These are phyloP conservation scores for Drosophila persimilis DNA, from an alignment of 1,140 invertebrate species.

Conservation along the genomic window DNA sequence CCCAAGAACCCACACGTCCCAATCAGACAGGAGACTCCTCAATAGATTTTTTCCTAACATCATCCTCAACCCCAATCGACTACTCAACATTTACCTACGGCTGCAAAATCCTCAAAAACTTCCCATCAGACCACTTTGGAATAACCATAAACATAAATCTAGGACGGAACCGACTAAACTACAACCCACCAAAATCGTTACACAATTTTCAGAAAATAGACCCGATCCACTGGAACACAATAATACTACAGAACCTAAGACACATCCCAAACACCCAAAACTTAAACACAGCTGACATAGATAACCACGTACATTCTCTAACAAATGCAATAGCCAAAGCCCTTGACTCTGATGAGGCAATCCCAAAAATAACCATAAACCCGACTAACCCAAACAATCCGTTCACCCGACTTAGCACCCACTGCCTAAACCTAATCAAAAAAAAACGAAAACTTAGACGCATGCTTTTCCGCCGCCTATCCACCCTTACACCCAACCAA, in stretches of 20 bases:
- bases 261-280: not conserved
- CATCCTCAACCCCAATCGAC: not conserved
- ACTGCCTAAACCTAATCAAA: no score
- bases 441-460: no score
- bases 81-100: no score
- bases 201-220: slow-evolving; percentile 8
- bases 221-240: not conserved
- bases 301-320: not conserved
- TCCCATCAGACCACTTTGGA: slow-evolving; percentile 17
- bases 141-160: slow-evolving; percentile 1
- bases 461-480: no score
- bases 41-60: slow-evolving; percentile 16
- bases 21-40: not conserved
- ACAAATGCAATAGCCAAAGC: not conserved
- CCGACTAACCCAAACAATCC: not conserved
- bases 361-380: not conserved
- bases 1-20: slow-evolving; percentile 6
- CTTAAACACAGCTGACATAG: slow-evolving; percentile 1
- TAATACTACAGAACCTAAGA: not conserved
- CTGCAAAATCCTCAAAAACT: slow-evolving; percentile 10
- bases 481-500: no score
- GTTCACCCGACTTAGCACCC: not conserved
- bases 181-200: not conserved
- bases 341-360: not conserved
- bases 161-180: not conserved